Percentiles rank a stretch among this genome's conserved stretches.
These are phyloP conservation scores for Lasaia peninsularis DNA, from an alignment of 1,140 invertebrate species.

Conservation along the genomic window DNA sequence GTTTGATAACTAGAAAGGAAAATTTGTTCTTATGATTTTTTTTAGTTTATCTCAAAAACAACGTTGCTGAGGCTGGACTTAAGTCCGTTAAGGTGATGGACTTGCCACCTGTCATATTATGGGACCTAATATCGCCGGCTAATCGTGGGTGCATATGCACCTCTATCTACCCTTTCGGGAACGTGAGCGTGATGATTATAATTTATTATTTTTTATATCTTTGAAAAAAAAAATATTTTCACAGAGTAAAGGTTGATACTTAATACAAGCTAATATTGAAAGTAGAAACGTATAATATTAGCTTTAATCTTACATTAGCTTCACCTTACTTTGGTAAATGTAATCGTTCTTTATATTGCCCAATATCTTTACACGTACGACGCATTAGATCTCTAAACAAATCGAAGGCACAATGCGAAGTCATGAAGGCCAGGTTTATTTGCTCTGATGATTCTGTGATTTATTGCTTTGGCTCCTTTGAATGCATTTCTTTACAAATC, in stretches of 20 bases:
- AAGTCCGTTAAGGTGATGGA: too few relatives aligned
- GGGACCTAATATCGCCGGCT: too few relatives aligned
- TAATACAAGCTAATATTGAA: too few relatives aligned
- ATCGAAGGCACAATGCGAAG: constrained; percentile 4
- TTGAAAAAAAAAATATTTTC: background rate
- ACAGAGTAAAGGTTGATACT: background rate
- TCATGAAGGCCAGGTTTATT: constrained; percentile 15
- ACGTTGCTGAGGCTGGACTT: too few relatives aligned
- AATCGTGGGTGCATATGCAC: too few relatives aligned
- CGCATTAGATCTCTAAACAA: constrained; percentile 12
- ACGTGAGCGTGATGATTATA: too few relatives aligned
- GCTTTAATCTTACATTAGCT: constrained; percentile 1
- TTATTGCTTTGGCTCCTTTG: background rate
- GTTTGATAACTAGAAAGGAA: too few relatives aligned
- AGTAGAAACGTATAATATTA: background rate
- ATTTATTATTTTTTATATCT: too few relatives aligned
- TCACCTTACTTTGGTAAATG: constrained; percentile 10
- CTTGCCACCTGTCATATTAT: too few relatives aligned
- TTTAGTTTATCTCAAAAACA: too few relatives aligned
- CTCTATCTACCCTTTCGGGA: too few relatives aligned
- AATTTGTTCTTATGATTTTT: too few relatives aligned
- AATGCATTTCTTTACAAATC: background rate
- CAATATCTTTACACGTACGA: constrained; percentile 14
- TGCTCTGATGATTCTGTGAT: background rate
- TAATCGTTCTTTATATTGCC: constrained; percentile 8